These are phyloP conservation scores for Eolophus roseicapilla DNA, from an alignment of 2,113 vertebrate genomes.

Conservation along the genomic window DNA sequence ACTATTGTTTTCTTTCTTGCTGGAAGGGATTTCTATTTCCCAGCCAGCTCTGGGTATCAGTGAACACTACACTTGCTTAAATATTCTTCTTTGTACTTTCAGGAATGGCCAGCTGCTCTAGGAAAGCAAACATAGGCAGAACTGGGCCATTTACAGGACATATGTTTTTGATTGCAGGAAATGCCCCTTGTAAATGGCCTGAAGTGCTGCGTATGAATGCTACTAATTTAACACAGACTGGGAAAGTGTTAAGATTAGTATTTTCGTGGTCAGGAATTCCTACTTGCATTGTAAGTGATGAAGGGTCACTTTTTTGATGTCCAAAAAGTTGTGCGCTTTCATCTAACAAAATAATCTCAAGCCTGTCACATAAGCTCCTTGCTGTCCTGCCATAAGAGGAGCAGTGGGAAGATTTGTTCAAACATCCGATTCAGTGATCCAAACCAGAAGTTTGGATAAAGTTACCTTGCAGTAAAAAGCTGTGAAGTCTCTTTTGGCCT, in stretches of 20 bases:
- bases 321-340: slow-evolving; percentile 6
- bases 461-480: not conserved
- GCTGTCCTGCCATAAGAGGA: not conserved
- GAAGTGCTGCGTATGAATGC: slow-evolving; percentile 30
- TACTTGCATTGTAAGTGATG: slow-evolving; percentile 29
- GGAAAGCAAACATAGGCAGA: slow-evolving; percentile 45
- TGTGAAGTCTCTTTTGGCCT: not conserved
- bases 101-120: slow-evolving; percentile 49
- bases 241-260: slow-evolving; percentile 43
- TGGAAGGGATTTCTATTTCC: slow-evolving; percentile 25
- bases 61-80: slow-evolving; percentile 12
- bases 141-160: not conserved
- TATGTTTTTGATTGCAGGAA: slow-evolving; percentile 62
- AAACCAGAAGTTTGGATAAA: slow-evolving; percentile 40
- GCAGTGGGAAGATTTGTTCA: slow-evolving; percentile 1
- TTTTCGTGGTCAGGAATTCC: slow-evolving; percentile 31
- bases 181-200: slow-evolving; percentile 51
- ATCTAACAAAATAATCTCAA: not conserved
- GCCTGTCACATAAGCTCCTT: not conserved
- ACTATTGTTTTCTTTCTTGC: not conserved
- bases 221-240: slow-evolving; percentile 56
- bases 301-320: slow-evolving; percentile 42
- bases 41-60: not conserved
- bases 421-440: not conserved
- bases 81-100: slow-evolving; percentile 46